phyloP scores from a whole-genome alignment of 2,113 vertebrate species.

The Otis tarda region DNA sequence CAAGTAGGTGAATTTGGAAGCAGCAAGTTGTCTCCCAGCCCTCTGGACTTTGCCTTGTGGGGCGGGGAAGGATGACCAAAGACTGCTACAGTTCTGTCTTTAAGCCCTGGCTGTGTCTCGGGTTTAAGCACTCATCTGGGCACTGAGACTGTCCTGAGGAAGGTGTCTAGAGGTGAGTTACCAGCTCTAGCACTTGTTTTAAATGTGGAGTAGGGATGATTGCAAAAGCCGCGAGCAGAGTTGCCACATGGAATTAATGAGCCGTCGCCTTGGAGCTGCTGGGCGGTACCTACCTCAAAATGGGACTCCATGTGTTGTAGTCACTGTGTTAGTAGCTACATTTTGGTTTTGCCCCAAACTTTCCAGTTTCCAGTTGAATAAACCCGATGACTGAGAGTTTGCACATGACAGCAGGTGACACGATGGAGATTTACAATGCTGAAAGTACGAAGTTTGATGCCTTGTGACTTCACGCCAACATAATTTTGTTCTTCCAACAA shows the following conservation, averaged over 20 bases:
- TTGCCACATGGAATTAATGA: not conserved
- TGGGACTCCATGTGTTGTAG: fast-evolving
- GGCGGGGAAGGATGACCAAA: fast-evolving
- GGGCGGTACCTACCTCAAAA: not conserved
- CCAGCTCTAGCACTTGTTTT: not conserved
- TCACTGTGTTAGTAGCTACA: not conserved
- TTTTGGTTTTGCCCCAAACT: not conserved
- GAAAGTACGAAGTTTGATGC: not conserved
- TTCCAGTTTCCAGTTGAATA: not conserved
- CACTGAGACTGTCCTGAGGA: not conserved
- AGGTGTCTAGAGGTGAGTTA: not conserved
- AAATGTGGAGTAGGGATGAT: not conserved
- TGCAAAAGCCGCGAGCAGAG: not conserved
- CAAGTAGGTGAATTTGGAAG: not conserved
- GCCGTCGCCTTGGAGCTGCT: not conserved
- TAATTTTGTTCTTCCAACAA: not conserved
- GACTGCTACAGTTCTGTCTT: not conserved
- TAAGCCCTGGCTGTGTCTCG: not conserved
- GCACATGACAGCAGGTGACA: not conserved
- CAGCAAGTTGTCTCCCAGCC: not conserved
- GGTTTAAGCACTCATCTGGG: not conserved
- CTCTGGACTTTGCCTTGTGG: not conserved
- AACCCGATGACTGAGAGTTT: not conserved
- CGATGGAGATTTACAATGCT: not conserved
- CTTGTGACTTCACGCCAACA: not conserved